Evolutionary conservation across 1,140 invertebrate species (phyloP).

Genomic region (Aphaenogaster rudis): DNA sequence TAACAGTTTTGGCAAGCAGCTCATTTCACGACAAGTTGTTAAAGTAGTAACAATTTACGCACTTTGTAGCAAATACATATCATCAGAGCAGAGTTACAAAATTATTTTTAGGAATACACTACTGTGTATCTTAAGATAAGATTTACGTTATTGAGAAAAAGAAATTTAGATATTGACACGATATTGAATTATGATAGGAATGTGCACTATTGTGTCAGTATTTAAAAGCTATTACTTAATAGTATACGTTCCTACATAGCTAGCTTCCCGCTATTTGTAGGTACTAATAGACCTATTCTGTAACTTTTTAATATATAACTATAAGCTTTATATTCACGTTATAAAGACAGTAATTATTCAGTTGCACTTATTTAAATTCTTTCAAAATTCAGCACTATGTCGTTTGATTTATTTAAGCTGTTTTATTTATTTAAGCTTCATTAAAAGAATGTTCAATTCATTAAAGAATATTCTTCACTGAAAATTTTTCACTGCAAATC

Average conservation of each 20-base stretch:
- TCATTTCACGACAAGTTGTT: slow-evolving; percentile 12
- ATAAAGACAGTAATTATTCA: slow-evolving; percentile 14
- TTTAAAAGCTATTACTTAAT: slow-evolving; percentile 72
- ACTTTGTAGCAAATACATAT: slow-evolving; percentile 54
- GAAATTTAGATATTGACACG: slow-evolving; percentile 68
- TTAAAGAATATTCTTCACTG: too few relatives aligned
- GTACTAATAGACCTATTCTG: slow-evolving; percentile 48
- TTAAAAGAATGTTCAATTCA: too few relatives aligned
- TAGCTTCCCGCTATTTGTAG: slow-evolving; percentile 73
- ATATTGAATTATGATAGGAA: slow-evolving; percentile 59
- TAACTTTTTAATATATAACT: slow-evolving; percentile 40
- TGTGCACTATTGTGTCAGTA: slow-evolving; percentile 70
- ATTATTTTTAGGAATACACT: slow-evolving; percentile 47
- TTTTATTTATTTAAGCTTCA: too few relatives aligned
- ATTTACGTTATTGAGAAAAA: slow-evolving; percentile 61
- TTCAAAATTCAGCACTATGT: not conserved
- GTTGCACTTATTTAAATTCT: not conserved
- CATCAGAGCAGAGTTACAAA: slow-evolving; percentile 15
- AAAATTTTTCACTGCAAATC: too few relatives aligned
- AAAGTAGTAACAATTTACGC: not conserved
- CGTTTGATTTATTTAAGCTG: not conserved
- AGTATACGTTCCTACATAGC: slow-evolving; percentile 78
- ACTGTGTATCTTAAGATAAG: slow-evolving; percentile 66
- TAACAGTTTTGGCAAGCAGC: not conserved
- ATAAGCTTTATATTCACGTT: slow-evolving; percentile 9